These are phyloP conservation scores for Falco cherrug DNA, from an alignment of 2,797 vertebrate species.

Conservation along the genomic window DNA sequence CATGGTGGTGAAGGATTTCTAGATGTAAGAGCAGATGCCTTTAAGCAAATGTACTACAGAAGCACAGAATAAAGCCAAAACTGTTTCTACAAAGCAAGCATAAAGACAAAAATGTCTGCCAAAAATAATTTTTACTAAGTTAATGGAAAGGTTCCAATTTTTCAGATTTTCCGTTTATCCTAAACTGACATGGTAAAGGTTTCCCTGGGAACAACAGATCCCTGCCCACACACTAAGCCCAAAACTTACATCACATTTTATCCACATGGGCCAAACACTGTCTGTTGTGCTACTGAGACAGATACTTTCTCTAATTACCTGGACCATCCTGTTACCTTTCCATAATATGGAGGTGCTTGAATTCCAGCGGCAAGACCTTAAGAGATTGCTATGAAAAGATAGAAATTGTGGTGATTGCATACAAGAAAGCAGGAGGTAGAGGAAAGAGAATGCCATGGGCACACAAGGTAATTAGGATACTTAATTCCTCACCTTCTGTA, in stretches of 20 bases:
- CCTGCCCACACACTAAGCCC: not conserved
- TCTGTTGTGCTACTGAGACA: not conserved
- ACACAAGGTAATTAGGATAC: not conserved
- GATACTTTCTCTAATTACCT: not conserved
- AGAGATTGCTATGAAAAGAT: not conserved
- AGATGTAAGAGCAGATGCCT: not conserved
- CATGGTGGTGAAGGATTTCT: not conserved
- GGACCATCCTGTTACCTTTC: not conserved
- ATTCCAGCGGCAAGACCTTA: not conserved
- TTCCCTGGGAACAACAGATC: not conserved
- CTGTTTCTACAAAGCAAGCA: not conserved
- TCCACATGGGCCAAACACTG: rapidly evolving
- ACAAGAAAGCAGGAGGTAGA: not conserved
- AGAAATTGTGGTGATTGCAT: not conserved
- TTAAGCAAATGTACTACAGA: not conserved
- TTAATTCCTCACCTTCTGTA: not conserved
- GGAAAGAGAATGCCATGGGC: not conserved
- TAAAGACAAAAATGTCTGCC: not conserved
- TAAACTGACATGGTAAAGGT: not conserved
- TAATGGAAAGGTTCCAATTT: not conserved
- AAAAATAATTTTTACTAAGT: not conserved
- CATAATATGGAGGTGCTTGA: not conserved
- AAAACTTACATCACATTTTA: not conserved
- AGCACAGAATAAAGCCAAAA: not conserved
- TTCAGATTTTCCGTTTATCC: not conserved